Evolutionary conservation across 2,113 vertebrate genomes (phyloP), one percentile per base, ranked within the genome.

Genomic region (Stigmatopora argus): DNA sequence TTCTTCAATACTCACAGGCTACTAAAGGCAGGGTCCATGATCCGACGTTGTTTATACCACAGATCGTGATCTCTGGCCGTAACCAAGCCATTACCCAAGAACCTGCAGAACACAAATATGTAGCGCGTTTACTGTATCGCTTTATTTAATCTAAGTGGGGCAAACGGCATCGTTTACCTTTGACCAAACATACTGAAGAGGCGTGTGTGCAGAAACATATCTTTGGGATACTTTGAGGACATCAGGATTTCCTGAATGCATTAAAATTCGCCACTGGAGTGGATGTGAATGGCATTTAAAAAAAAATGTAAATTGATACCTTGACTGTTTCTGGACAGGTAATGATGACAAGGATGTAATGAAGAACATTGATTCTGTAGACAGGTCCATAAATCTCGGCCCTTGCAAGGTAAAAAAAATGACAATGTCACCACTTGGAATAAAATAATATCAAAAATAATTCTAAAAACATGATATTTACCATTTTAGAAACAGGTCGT

Each of bases 1-100:
- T 41, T 41, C 6, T 41, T 41, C 9, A 23, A 13, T 46, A 81
- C 91, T 92, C 81, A 96, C 94, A 79, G 81, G 70, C 91, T 90
- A 79, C 92, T 95, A 71, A 97, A 96, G 1, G 93, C 93, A 3
- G 93, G 90, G 72, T 97, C 95, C 90, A 98, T 94, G 69, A 96
- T 90, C 9, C 85, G 87, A 2, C 95, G 85, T 73, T 97, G 96
- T 65, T 92, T 95, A 75, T 87, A 92, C 96, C 96, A 97, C 2
- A 77, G 75, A 3, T 94, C 91, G 1, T 96, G 90, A 78, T 96
- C 70, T 1, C 5, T 69, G 19, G 89, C 90, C 0, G 93, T 92
- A 52, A 92, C 35, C 78, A 98, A 79, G 26, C 95, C 92, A 35
- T 87, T 92, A 59, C 96, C 95, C 0, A 98, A 62, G 69, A 95